Conservation (phyloP, 2,797 vertebrate genomes). For the Ceryle rudis region DNA sequence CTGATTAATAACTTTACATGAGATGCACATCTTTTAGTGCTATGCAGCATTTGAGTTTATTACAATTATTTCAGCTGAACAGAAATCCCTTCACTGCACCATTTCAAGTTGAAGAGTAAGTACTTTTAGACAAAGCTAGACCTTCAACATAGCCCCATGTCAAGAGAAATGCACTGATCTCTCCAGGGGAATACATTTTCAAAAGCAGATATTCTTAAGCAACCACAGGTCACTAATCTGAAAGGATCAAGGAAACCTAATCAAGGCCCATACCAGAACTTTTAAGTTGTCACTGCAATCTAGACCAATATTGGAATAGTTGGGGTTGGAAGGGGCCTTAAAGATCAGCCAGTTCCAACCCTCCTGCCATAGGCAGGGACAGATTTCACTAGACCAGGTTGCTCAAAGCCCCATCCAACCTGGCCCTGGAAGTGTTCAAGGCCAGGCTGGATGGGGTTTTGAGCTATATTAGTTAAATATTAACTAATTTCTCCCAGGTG, state of each 20-base stretch:
- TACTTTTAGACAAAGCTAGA: not conserved
- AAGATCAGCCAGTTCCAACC: not conserved
- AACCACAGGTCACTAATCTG: not conserved
- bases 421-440: not conserved
- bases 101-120: not conserved
- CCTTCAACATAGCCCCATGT: not conserved
- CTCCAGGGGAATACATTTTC: not conserved
- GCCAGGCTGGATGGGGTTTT: not conserved
- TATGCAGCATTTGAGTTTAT: not conserved
- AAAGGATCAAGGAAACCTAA: not conserved
- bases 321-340: not conserved
- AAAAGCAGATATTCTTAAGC: not conserved
- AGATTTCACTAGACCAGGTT: not conserved
- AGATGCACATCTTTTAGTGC: not conserved
- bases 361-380: not conserved
- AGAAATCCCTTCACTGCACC: not conserved
- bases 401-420: too few species aligned
- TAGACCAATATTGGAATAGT: not conserved
- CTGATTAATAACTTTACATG: accelerated
- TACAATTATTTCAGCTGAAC: not conserved
- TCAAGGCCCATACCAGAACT: not conserved
- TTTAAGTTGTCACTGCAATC: not conserved
- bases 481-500: not conserved
- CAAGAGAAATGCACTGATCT: not conserved
- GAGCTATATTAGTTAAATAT: not conserved